These are phyloP conservation scores for Polypedilum vanderplanki DNA, from an alignment of 1,140 invertebrate species.

Conservation along the genomic window DNA sequence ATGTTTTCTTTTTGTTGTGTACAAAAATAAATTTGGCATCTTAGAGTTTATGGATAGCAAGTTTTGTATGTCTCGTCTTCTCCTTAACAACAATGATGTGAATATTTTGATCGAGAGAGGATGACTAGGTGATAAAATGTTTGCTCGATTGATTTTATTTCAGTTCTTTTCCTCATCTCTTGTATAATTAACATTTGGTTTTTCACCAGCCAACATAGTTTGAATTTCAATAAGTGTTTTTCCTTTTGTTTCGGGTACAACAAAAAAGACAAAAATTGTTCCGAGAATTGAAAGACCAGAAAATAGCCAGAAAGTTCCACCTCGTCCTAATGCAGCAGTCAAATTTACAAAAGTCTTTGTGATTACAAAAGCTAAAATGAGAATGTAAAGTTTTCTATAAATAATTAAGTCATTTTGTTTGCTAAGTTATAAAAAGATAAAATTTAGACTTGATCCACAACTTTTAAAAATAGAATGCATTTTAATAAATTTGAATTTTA, in stretches of 20 bases:
- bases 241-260: slow-evolving; percentile 86
- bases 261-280: slow-evolving; percentile 63
- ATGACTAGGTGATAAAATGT: too few relatives aligned
- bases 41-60: too few relatives aligned
- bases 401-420: too few relatives aligned
- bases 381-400: too few relatives aligned
- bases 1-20: too few relatives aligned
- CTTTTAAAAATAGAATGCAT: too few relatives aligned
- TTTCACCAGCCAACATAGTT: slow-evolving; percentile 47
- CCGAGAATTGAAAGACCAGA: slow-evolving; percentile 61
- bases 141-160: not conserved
- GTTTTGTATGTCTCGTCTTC: too few relatives aligned
- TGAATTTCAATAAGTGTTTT: slow-evolving; percentile 80
- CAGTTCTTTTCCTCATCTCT: not conserved
- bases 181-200: not conserved
- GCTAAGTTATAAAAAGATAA: not conserved
- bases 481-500: not conserved
- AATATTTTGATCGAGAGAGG: too few relatives aligned
- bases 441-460: too few relatives aligned
- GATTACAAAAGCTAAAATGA: slow-evolving; percentile 58
- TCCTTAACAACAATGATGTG: too few relatives aligned
- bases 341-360: slow-evolving; percentile 68
- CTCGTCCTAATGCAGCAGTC: slow-evolving; percentile 49
- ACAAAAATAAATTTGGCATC: too few relatives aligned
- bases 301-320: slow-evolving; percentile 74